These are phyloP conservation scores for Aphelocoma californica DNA, from an alignment of 2,797 vertebrate species.

Conservation along the genomic window DNA sequence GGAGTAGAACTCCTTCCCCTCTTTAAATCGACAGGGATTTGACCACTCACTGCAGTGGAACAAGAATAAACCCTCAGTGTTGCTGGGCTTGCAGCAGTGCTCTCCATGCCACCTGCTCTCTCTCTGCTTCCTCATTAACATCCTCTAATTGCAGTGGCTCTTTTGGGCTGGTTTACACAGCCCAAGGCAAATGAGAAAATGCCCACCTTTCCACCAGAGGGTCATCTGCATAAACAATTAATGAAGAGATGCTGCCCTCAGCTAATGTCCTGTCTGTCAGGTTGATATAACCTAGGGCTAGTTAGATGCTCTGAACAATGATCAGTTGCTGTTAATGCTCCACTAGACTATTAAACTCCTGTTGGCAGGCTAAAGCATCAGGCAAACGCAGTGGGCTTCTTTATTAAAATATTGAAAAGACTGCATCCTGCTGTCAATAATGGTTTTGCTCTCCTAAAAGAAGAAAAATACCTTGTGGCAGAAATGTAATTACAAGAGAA, in stretches of 20 bases:
- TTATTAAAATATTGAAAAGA: constrained; percentile 66
- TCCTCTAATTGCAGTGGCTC: constrained; percentile 11
- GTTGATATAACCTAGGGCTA: constrained; percentile 28
- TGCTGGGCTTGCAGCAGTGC: not conserved
- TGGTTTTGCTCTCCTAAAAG: constrained; percentile 58
- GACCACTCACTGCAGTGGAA: not conserved
- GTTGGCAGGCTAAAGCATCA: constrained; percentile 28
- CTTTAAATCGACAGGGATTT: not conserved
- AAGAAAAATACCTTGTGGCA: constrained; percentile 59
- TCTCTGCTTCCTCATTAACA: constrained; percentile 34
- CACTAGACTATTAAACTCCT: constrained; percentile 39
- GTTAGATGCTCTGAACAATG: constrained; percentile 15
- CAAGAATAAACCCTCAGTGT: not conserved
- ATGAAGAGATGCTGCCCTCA: constrained; percentile 36
- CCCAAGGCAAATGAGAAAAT: constrained; percentile 35
- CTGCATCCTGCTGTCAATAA: constrained; percentile 60
- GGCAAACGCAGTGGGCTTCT: constrained; percentile 28
- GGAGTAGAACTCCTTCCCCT: not conserved
- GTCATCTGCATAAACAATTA: constrained; percentile 51
- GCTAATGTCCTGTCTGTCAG: constrained; percentile 18
- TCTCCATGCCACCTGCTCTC: not conserved
- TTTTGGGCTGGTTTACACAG: constrained; percentile 1
- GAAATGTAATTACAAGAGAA: constrained; percentile 66
- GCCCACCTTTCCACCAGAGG: constrained; percentile 11
- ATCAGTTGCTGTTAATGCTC: constrained; percentile 26